These are phyloP conservation scores for Australoheros facetus DNA, from an alignment of 2,797 vertebrate species.

Conservation along the genomic window DNA sequence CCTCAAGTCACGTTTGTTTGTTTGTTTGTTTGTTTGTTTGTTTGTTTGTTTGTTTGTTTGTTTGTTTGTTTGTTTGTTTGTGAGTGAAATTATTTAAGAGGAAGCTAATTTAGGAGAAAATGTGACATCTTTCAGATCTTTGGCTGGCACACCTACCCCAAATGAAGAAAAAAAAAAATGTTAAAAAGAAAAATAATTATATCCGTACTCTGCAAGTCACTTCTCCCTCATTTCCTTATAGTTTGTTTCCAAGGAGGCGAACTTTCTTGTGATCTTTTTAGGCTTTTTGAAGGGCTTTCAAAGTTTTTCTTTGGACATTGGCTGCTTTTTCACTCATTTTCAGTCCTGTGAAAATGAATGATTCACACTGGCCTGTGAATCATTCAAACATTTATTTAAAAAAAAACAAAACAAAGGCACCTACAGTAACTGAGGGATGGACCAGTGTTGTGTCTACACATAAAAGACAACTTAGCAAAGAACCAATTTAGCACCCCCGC, in stretches of 20 bases:
- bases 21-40: background rate
- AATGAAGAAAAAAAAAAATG: background rate
- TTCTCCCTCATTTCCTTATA: fast-evolving
- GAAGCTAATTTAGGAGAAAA: background rate
- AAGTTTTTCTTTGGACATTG: too few species aligned
- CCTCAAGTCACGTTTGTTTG: background rate
- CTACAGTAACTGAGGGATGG: too few species aligned
- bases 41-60: background rate
- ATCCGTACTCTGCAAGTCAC: too few species aligned
- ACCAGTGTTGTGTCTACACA: too few species aligned
- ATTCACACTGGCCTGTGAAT: too few species aligned
- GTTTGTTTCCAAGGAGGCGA: background rate
- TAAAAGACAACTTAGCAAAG: too few species aligned
- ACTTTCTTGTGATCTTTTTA: background rate
- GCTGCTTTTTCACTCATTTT: fast-evolving
- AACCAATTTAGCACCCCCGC: too few species aligned
- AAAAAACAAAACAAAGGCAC: too few species aligned
- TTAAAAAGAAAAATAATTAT: background rate
- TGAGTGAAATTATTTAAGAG: background rate
- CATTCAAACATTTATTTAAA: too few species aligned
- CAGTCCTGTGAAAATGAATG: background rate
- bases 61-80: too few species aligned
- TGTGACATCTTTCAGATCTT: background rate
- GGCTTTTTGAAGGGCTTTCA: background rate
- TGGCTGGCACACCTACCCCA: background rate